Evolutionary conservation across 2,113 vertebrate genomes (phyloP), one percentile per base, ranked within the genome.

Genomic region (Aleadryas rufinucha): DNA sequence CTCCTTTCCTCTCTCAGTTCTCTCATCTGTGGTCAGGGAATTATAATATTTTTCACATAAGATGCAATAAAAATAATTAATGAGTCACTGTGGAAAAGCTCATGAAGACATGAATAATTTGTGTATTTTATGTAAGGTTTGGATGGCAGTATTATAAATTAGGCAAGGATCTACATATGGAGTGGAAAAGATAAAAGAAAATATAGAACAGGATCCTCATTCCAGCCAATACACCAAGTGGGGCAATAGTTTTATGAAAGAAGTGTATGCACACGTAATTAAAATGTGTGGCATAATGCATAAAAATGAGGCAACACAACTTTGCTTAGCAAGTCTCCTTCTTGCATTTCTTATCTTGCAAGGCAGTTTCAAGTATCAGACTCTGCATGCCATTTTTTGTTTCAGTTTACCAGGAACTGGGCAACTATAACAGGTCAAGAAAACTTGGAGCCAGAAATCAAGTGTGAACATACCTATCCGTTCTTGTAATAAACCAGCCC

Each of bases 61-160:
- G 50, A 69, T 70, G 16, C 33, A 47, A 88, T 91, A 87, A 96
- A 95, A 91, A 85, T 91, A 80, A 93, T 93, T 96, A 95, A 85
- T 80, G 70, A 93, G 50, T 57, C 75, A 77, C 75, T 59, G 63
- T 59, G 68, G 90, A 94, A 96, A 95, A 90, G 42, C 70, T 71
- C 57, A 79, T 30, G 81, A 75, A 91, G 69, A 89, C 42, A 87
- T 69, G 39, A 95, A 90, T 89, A 92, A 83, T 90, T 79, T 95
- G 70, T 85, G n/a, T 72, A 70, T 91, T 94, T 91, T 90, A 69
- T 83, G 45, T 54, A 83, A 50, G 33, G 59, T 54, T 91, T 90
- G 59, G 63, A 77, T 70, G 50, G 15, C 75, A 91, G 60, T 18
- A 71, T 52, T 82, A 42, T 86, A 93, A 91, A 90, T 91, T 91